Percentiles rank a stretch among this genome's conserved stretches.
Conservation (phyloP, 2,888 invertebrate genomes). For the Apodemia hepburni region DNA sequence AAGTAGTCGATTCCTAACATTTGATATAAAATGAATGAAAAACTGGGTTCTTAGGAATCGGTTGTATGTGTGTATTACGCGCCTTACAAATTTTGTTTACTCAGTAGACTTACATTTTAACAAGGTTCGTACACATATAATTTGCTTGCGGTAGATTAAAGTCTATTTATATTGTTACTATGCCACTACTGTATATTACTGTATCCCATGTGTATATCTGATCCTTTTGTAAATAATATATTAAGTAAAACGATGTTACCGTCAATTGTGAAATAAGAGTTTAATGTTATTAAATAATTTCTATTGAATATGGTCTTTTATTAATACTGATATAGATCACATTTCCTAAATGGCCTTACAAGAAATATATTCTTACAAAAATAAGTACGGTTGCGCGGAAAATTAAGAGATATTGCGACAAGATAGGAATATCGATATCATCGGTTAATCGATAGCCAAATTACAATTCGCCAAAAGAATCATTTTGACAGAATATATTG, state of each 20-base stretch:
- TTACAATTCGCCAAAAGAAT: too few relatives aligned
- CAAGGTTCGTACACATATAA: too few relatives aligned
- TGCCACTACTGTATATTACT: conserved; percentile 39
- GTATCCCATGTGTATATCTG: conserved; percentile 60
- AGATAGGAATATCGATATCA: too few relatives aligned
- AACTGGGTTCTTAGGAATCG: too few relatives aligned
- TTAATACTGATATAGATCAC: conserved; percentile 78
- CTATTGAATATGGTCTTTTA: conserved; percentile 71
- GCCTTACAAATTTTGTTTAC: too few relatives aligned
- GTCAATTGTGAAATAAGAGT: conserved; percentile 79
- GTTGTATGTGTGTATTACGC: too few relatives aligned
- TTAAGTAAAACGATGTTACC: conserved; percentile 80
- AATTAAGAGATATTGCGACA: background rate
- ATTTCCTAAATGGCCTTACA: conserved; percentile 40
- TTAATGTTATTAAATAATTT: conserved; percentile 81
- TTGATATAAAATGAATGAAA: too few relatives aligned
- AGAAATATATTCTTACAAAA: conserved; percentile 18
- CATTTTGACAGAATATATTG: too few relatives aligned
- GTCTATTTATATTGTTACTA: conserved; percentile 3
- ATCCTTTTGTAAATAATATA: conserved; percentile 73
- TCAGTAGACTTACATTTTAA: too few relatives aligned
- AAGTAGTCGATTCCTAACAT: too few relatives aligned
- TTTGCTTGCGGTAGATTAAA: too few relatives aligned
- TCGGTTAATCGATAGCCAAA: too few relatives aligned
- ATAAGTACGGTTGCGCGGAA: background rate